phyloP scores from a whole-genome alignment of 2,113 vertebrate species.

The Merops nubicus region DNA sequence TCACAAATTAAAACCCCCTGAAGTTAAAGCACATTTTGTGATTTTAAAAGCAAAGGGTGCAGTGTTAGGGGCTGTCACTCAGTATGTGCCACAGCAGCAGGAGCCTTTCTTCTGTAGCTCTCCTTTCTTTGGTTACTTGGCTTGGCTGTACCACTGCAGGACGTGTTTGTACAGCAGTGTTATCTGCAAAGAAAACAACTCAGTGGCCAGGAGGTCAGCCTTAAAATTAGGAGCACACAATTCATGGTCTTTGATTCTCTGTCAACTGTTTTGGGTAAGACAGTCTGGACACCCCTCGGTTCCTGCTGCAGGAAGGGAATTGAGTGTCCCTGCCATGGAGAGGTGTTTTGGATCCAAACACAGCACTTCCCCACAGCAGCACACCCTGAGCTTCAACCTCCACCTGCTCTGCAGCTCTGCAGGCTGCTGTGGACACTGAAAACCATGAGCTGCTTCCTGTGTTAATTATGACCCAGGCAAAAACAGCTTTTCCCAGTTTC shows the following conservation, averaged over 20 bases:
- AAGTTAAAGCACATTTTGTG: not conserved
- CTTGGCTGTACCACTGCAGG: not conserved
- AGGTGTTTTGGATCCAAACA: not conserved
- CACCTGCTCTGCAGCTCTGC: not conserved
- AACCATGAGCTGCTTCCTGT: not conserved
- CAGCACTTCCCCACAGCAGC: rapidly evolving
- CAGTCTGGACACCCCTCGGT: not conserved
- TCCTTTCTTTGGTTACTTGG: not conserved
- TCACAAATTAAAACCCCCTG: not conserved
- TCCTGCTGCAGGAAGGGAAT: not conserved
- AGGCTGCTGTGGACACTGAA: not conserved
- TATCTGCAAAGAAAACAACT: slow-evolving; percentile 1
- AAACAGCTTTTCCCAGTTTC: not conserved
- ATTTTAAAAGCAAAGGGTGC: not conserved
- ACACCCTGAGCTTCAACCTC: not conserved
- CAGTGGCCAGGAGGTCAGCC: not conserved
- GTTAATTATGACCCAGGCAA: not conserved
- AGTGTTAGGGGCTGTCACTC: not conserved
- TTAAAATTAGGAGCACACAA: not conserved
- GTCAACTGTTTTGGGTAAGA: not conserved
- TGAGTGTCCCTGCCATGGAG: not conserved
- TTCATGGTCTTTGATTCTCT: not conserved
- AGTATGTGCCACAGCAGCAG: not conserved
- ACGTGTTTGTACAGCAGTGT: not conserved
- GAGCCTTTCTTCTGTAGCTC: not conserved